Evolutionary conservation across 2,888 invertebrate genomes (phyloP), one percentile per base, ranked within the genome.

Genomic region (Agapetus fuscipes): DNA sequence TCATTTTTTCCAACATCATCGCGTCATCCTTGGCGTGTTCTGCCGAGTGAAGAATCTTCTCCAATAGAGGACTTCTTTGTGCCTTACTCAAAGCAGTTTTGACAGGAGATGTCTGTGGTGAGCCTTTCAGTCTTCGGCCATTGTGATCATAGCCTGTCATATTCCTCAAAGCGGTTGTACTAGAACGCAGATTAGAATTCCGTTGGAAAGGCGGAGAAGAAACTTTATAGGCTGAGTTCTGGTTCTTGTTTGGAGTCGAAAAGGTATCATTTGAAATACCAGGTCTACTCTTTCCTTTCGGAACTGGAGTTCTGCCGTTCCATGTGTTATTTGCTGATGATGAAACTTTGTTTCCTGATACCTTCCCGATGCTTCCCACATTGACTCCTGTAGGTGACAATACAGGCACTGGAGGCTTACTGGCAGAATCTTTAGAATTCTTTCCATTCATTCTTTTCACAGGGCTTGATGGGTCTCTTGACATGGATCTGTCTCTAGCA

Each of bases 21-120:
- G 77, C 75, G 53, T 87, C 85, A 51, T 85, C 83, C 53, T 80
- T 78, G 1, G 80, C 75, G 3, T 74, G 75, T 51, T 78, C 80
- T 3, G 84, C 78, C 16, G 82, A 79, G 49, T 79, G 72, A 2
- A 86, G 58, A 17, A 86, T 75, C 55, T 84, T 82, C 53, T 84
- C 75, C 30, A 86, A 57, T 3, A 82, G 71, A 3, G 81, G 80
- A 40, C 75, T 74, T 42, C 66, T 64, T 57, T 80, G 74, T 41
- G 76, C 72, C 41, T 61, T 66, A 28, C 55, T 58, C 0, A 79
- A 76, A 11, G 78, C 76, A 1, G 77, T 77, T 50, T 72, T 73
- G 0, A 74, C 66, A 0, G 76, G 75, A 1, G 71, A 64, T 1
- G 62, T 48, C 7, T 46, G 29, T 1, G 53, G 39, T 7, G 47